A percentile compares a stretch with the other conserved stretches of the same genome.
These are phyloP conservation scores for Pygocentrus nattereri DNA, from an alignment of 2,797 vertebrate genomes.

Conservation along the genomic window DNA sequence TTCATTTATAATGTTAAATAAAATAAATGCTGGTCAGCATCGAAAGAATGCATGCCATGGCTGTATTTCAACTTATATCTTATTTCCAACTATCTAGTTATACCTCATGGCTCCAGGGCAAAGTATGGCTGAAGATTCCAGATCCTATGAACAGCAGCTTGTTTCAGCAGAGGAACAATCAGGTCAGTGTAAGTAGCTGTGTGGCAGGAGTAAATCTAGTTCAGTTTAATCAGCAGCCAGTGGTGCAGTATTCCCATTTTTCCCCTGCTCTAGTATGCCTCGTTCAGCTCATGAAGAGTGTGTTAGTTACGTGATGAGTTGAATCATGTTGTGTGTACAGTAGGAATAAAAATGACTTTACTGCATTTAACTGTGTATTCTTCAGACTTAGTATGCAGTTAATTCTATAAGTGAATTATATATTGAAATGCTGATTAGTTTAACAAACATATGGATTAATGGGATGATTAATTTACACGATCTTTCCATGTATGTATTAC, in stretches of 20 bases:
- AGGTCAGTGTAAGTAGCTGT: constrained; percentile 67
- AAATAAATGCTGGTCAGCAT: background rate
- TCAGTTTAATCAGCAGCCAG: constrained; percentile 51
- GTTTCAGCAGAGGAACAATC: constrained; percentile 66
- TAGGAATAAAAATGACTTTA: no score
- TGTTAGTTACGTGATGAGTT: no score
- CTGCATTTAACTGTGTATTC: no score
- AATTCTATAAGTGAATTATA: no score
- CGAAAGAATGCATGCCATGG: background rate
- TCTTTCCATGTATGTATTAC: constrained; percentile 51
- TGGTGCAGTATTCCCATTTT: background rate
- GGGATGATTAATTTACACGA: no score
- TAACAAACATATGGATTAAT: background rate
- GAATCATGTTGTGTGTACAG: no score
- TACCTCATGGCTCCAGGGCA: background rate
- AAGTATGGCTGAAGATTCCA: constrained; percentile 67
- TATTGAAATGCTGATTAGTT: no score
- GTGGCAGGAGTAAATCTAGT: constrained; percentile 3
- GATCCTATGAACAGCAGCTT: constrained; percentile 79
- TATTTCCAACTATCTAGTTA: constrained; percentile 11
- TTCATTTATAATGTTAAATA: background rate
- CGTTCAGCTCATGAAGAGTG: no score
- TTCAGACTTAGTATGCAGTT: no score
- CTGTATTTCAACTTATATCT: constrained; percentile 5
- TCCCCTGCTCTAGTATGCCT: no score